phyloP scores from a whole-genome alignment of 2,113 vertebrate genomes.

The Taxidea taxus region DNA sequence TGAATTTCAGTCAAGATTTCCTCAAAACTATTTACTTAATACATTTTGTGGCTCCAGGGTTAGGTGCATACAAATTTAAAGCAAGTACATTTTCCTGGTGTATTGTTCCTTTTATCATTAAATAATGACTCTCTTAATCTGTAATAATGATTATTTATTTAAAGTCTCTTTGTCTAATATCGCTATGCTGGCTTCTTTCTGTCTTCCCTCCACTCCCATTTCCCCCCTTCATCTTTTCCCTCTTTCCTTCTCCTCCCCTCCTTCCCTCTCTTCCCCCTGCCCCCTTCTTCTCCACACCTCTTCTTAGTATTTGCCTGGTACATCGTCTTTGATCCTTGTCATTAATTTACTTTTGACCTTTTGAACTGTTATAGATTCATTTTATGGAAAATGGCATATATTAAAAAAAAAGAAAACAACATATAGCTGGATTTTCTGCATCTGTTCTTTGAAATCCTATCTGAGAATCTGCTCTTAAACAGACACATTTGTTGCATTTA shows the following conservation, averaged over 20 bases:
- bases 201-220: not conserved
- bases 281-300: not conserved
- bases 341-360: not conserved
- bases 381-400: not conserved
- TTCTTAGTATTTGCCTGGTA: not conserved
- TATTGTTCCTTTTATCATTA: not conserved
- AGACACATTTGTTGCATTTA: not conserved
- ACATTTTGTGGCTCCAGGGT: not conserved
- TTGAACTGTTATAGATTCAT: not conserved
- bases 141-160: not conserved
- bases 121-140: not conserved
- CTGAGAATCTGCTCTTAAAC: not conserved
- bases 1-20: conserved; percentile 10
- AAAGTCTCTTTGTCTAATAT: not conserved
- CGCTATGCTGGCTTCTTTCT: not conserved
- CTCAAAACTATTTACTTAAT: not conserved
- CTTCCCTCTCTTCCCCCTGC: fast-evolving
- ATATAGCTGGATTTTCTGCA: not conserved
- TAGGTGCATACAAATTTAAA: not conserved
- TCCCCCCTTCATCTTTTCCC: not conserved
- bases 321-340: not conserved
- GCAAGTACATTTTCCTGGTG: not conserved
- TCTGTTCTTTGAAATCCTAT: not conserved
- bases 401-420: no score
- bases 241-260: not conserved